phyloP scores from a whole-genome alignment of 2,888 invertebrate species.

The Dastarcus helophoroides region DNA sequence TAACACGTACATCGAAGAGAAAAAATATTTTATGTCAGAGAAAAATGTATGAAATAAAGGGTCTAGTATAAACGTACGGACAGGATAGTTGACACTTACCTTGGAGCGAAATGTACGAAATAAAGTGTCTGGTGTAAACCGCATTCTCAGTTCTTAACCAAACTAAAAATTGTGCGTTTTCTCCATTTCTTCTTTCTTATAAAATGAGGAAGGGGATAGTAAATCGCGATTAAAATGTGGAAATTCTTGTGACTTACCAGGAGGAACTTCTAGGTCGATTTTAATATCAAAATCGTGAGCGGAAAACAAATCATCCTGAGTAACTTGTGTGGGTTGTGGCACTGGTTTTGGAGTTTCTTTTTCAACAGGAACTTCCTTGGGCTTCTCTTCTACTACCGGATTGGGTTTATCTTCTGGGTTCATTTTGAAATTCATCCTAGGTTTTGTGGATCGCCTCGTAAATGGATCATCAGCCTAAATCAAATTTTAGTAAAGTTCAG shows the following conservation, averaged over 20 bases:
- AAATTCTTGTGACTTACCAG: conserved; percentile 56
- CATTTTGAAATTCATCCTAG: conserved; percentile 72
- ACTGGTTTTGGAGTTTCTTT: conserved; percentile 21
- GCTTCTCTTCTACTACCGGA: conserved; percentile 35
- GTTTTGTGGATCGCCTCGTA: conserved; percentile 79
- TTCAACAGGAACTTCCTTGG: conserved; percentile 26
- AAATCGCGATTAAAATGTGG: conserved; percentile 1
- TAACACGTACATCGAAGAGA: too few species aligned
- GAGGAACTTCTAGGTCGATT: conserved; percentile 80
- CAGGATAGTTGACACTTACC: too few species aligned
- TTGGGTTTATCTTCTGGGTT: conserved; percentile 32
- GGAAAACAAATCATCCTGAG: conserved; percentile 42
- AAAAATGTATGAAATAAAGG: too few species aligned
- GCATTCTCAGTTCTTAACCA: too few species aligned
- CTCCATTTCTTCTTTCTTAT: too few species aligned
- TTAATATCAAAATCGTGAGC: conserved; percentile 92
- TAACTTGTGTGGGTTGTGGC: conserved; percentile 34
- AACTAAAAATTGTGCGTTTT: too few species aligned
- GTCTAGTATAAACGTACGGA: too few species aligned
- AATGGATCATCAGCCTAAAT: conserved; percentile 75
- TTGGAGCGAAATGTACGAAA: too few species aligned
- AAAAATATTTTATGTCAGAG: too few species aligned
- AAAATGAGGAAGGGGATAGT: conserved; percentile 4
- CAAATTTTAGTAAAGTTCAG: too few species aligned
- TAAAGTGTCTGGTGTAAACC: too few species aligned